Percentiles rank a stretch among this genome's conserved stretches.
Conservation (phyloP, 2,797 vertebrate species). For the Crocidura indochinensis region DNA sequence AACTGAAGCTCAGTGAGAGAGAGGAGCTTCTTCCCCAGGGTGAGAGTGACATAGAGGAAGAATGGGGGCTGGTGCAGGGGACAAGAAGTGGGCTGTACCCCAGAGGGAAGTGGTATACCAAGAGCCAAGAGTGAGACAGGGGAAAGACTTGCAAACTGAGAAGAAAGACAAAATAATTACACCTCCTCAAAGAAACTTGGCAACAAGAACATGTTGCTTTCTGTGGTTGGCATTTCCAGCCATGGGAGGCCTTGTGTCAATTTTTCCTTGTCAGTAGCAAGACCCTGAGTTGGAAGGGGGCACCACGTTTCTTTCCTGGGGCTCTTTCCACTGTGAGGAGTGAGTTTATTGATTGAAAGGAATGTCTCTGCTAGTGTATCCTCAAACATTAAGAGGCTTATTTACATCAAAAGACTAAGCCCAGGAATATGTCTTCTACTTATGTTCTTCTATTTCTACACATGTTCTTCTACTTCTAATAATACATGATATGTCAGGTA, state of each 20-base stretch:
- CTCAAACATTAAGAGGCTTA: neutral
- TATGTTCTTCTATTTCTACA: neutral
- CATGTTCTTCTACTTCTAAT: neutral
- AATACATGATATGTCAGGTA: neutral
- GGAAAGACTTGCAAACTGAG: neutral
- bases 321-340: neutral
- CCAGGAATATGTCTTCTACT: neutral
- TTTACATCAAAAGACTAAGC: neutral
- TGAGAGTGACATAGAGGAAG: slow-evolving; percentile 58
- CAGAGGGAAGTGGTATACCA: slow-evolving; percentile 80
- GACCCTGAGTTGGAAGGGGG: neutral
- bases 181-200: slow-evolving; percentile 19
- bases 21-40: neutral
- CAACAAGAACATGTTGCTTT: neutral
- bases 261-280: neutral
- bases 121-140: neutral
- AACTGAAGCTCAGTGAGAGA: slow-evolving; percentile 62
- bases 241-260: neutral
- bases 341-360: neutral
- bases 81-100: neutral
- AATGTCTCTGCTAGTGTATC: neutral
- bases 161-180: slow-evolving; percentile 56
- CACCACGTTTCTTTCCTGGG: neutral
- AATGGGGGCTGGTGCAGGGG: neutral
- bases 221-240: neutral